These are phyloP conservation scores for Puffinus mauretanicus DNA, from an alignment of 2,113 vertebrate species.

Conservation along the genomic window DNA sequence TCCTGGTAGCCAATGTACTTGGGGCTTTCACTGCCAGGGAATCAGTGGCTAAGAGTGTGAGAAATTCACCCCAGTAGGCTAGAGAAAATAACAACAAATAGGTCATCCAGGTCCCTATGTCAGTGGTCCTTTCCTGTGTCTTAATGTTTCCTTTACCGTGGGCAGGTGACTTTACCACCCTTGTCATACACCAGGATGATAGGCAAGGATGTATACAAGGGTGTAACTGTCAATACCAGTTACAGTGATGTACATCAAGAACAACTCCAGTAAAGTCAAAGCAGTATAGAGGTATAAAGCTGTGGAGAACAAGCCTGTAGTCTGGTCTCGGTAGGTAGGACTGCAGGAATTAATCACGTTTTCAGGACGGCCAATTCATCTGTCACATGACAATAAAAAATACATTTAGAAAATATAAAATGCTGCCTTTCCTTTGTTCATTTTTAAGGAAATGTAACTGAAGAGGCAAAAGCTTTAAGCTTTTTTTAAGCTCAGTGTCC, in stretches of 20 bases:
- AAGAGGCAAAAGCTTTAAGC: constrained; percentile 8
- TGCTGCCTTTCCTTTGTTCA: background rate
- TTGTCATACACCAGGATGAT: background rate
- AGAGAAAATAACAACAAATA: background rate
- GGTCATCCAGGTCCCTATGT: background rate
- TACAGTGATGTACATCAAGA: background rate
- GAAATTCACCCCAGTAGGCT: background rate
- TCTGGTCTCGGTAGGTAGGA: background rate
- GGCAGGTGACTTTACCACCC: background rate
- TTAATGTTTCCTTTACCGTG: background rate
- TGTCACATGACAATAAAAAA: background rate
- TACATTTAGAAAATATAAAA: background rate
- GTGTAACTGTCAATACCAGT: background rate
- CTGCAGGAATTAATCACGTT: background rate
- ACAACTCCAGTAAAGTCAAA: background rate
- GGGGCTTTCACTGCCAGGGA: background rate
- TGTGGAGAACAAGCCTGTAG: background rate
- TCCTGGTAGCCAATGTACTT: background rate
- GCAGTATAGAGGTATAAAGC: background rate
- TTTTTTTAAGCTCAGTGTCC: background rate
- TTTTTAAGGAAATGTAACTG: background rate
- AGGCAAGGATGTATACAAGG: background rate
- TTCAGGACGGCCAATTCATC: background rate
- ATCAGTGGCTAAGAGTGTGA: background rate
- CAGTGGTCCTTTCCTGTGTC: background rate